Conservation (phyloP, 53 echinoderm and acorn worm species). For the Luidia sarsii region DNA sequence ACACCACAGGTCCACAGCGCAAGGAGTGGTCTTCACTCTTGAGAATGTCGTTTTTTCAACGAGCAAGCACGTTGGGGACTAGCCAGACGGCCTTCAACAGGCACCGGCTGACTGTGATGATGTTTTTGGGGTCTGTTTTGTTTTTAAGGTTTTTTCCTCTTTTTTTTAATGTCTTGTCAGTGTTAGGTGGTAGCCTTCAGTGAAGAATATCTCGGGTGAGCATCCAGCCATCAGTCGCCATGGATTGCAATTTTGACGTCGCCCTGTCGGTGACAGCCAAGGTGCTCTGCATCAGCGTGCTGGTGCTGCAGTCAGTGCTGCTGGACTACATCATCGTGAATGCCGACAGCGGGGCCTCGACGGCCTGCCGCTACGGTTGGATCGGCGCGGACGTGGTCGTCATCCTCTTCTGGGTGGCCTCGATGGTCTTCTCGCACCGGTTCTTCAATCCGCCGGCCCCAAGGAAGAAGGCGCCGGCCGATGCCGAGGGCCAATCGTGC, state of each 20-base stretch:
- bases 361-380: constrained; percentile 69
- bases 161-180: too few species aligned
- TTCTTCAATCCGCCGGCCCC: constrained; percentile 10
- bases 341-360: constrained; percentile 36
- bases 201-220: too few species aligned
- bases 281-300: constrained; percentile 66
- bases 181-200: too few species aligned
- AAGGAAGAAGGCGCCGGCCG: neutral
- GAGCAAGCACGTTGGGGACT: neutral
- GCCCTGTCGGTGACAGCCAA: constrained; percentile 39
- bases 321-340: constrained; percentile 71
- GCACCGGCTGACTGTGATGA: neutral
- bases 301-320: constrained; percentile 58
- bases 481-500: neutral
- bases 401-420: constrained; percentile 63
- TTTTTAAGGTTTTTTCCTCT: neutral
- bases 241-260: constrained; percentile 6
- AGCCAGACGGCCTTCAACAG: neutral
- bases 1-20: too few species aligned
- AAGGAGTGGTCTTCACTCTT: too few species aligned
- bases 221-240: neutral
- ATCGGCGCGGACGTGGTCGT: constrained; percentile 62
- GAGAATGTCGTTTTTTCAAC: too few species aligned
- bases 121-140: neutral
- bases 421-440: constrained; percentile 41